Conservation (phyloP, 2,888 invertebrate genomes). For the Chromoteleia sp. region DNA sequence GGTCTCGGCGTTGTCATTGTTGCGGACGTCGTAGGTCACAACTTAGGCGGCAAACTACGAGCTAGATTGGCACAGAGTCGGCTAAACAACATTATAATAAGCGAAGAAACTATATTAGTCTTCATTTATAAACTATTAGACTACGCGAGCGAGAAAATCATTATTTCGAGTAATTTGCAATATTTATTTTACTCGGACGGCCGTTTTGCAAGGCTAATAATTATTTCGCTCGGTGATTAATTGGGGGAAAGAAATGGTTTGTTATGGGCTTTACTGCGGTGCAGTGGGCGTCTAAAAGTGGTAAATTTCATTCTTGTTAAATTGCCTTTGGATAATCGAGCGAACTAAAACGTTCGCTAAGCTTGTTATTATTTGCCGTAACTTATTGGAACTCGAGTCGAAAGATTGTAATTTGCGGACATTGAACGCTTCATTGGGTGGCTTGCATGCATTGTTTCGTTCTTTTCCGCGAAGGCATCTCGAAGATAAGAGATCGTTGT, state of each 20-base stretch:
- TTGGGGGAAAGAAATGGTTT: background rate
- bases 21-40: conserved; percentile 69
- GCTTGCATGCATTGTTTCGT: conserved; percentile 32
- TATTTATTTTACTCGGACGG: conserved; percentile 9
- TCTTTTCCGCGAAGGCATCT: conserved; percentile 30
- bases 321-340: background rate
- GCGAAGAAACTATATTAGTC: conserved; percentile 48
- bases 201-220: background rate
- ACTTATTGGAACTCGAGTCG: no score
- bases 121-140: conserved; percentile 31
- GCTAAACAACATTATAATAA: conserved; percentile 58
- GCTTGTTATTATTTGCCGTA: no score
- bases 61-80: conserved; percentile 45
- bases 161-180: conserved; percentile 6
- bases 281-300: no score
- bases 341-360: no score
- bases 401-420: no score
- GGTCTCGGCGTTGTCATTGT: conserved; percentile 78
- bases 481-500: conserved; percentile 60
- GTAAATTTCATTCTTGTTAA: conserved; percentile 33
- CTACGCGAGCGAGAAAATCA: conserved; percentile 1
- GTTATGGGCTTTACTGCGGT: no score
- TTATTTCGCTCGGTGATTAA: conserved; percentile 14
- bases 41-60: conserved; percentile 59
- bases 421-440: background rate